Conservation (phyloP, 2,888 invertebrate genomes). For the Aleiodes alternator region DNA sequence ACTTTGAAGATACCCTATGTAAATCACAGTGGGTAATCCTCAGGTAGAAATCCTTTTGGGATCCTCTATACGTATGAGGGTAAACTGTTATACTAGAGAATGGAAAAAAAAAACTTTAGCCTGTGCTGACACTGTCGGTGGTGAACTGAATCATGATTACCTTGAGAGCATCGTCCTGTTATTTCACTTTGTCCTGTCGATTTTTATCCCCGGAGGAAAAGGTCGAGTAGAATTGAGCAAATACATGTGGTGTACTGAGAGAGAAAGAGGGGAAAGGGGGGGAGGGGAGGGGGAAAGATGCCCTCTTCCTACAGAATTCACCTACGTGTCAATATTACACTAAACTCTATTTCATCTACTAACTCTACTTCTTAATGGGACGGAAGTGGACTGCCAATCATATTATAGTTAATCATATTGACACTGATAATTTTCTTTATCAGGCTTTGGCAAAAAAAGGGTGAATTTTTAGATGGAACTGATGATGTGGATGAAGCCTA, state of each 20-base stretch:
- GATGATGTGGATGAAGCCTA: too few species aligned
- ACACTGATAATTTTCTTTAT: slow-evolving; percentile 26
- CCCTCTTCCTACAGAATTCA: not conserved
- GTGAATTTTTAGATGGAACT: too few species aligned
- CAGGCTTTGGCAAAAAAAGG: too few species aligned
- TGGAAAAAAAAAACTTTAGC: not conserved
- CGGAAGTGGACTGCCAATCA: slow-evolving; percentile 67
- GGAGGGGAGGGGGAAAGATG: too few species aligned
- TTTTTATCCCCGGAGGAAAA: slow-evolving; percentile 15
- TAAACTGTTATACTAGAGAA: not conserved
- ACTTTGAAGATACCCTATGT: not conserved
- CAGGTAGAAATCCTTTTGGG: slow-evolving; percentile 5
- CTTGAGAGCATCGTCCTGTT: slow-evolving; percentile 38
- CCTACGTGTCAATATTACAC: slow-evolving; percentile 18
- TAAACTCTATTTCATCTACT: not conserved
- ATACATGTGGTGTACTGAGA: slow-evolving; percentile 1
- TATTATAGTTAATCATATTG: slow-evolving; percentile 67
- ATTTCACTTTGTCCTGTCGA: slow-evolving; percentile 8
- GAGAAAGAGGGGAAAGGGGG: not conserved
- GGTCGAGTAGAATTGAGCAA: slow-evolving; percentile 8
- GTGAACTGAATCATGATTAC: slow-evolving; percentile 41
- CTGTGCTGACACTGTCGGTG: slow-evolving; percentile 32
- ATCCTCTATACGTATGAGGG: not conserved
- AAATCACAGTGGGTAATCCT: slow-evolving; percentile 25
- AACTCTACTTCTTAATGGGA: slow-evolving; percentile 57